These are phyloP conservation scores for Poeciliopsis occidentalis DNA, from an alignment of 2,113 vertebrate genomes.

Conservation along the genomic window DNA sequence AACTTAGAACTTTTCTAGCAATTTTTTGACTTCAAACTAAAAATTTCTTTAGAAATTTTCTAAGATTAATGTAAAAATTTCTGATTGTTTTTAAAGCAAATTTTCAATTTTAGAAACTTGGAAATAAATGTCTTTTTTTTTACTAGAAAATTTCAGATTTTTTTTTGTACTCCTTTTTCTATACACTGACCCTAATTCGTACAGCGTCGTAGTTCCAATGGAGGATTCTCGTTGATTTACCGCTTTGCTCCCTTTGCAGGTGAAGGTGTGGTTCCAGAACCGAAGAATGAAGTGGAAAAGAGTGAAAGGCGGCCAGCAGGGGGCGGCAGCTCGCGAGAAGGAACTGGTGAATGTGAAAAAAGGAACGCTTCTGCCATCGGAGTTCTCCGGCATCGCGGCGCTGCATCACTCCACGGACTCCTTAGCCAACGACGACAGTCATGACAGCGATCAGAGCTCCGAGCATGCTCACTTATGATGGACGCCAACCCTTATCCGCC, in stretches of 20 bases:
- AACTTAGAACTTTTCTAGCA: too few relatives aligned
- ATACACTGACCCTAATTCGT: too few relatives aligned
- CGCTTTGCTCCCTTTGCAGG: constrained; percentile 75
- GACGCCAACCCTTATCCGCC: constrained; percentile 71
- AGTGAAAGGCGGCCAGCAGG: constrained; percentile 98
- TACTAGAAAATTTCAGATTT: too few relatives aligned
- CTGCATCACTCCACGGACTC: constrained; percentile 93
- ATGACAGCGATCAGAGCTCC: constrained; percentile 96
- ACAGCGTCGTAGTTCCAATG: too few relatives aligned
- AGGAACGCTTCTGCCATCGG: constrained; percentile 91
- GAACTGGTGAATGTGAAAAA: constrained; percentile 99
- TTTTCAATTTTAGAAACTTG: too few relatives aligned
- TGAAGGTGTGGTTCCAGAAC: constrained; percentile 99
- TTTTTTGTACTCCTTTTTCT: too few relatives aligned
- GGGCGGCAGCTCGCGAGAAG: constrained; percentile 92
- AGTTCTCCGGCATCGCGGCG: constrained; percentile 91
- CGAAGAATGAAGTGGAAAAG: constrained; percentile 98
- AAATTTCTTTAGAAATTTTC: too few relatives aligned
- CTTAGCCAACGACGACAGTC: constrained; percentile 94
- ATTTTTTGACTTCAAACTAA: too few relatives aligned
- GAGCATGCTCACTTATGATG: constrained; percentile 96
- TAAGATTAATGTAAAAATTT: too few relatives aligned
- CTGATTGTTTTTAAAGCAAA: too few relatives aligned
- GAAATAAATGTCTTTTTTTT: too few relatives aligned
- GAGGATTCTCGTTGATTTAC: constrained; percentile 1